A percentile compares a stretch with the other conserved stretches of the same genome.
These are phyloP conservation scores for Augochlora pura DNA, from an alignment of 1,140 invertebrate genomes.

Conservation along the genomic window DNA sequence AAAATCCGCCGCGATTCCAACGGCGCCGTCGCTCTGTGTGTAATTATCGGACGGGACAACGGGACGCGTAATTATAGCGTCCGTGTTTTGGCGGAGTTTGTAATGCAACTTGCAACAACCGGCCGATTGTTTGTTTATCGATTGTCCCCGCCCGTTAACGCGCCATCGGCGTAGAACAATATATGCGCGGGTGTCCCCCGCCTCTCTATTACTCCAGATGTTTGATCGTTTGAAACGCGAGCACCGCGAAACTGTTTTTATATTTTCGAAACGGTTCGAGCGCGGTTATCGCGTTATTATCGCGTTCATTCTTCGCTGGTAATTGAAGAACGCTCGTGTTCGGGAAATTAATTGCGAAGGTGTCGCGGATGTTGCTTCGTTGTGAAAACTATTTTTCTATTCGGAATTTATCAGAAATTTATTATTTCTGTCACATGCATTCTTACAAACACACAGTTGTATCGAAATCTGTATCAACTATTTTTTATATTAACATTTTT, in stretches of 20 bases:
- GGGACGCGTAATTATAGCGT: conserved; percentile 52
- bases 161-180: conserved; percentile 34
- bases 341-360: too few species aligned
- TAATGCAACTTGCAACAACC: conserved; percentile 44
- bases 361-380: too few species aligned
- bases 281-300: too few species aligned
- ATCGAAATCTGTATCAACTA: too few species aligned
- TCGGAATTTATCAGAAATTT: too few species aligned
- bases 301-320: too few species aligned
- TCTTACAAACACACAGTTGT: too few species aligned
- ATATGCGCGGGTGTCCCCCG: too few species aligned
- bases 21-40: conserved; percentile 28
- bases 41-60: conserved; percentile 51
- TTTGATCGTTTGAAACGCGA: neutral
- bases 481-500: too few species aligned
- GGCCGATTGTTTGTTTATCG: conserved; percentile 53
- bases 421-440: too few species aligned
- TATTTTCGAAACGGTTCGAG: neutral
- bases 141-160: conserved; percentile 34
- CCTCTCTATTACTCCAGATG: neutral
- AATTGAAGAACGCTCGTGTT: too few species aligned
- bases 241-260: neutral
- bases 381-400: too few species aligned
- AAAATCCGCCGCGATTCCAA: conserved; percentile 53
- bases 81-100: conserved; percentile 30